Base-by-base conservation (phyloP, 2,888 invertebrate species). In the Synergus gifuensis region DNA sequence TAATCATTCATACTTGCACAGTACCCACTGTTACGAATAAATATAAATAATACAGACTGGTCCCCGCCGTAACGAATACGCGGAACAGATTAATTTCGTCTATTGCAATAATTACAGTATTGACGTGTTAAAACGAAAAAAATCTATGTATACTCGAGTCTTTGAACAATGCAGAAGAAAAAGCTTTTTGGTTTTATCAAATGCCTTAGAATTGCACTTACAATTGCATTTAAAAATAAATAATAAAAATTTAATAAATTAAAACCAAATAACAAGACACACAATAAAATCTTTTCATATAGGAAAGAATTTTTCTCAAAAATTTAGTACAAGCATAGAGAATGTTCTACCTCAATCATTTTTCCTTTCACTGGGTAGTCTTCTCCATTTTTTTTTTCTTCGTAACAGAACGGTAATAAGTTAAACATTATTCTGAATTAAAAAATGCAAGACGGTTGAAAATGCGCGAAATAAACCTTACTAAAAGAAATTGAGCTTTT, bases 11-110 rank as follows among this genome's bases (percentile, higher is more conserved):
- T 81, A 81, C 79, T 83, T 83, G 82, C 81, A 82, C 81, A 80
- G 76, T 78, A 83, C 77, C 82, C 82, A 82, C 78, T 78, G 60
- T 83, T 79, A 82, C 81, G 79, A 82, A 82, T 82, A 80, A 81
- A 82, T 79, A 83, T 76, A 81, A 81, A 83, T 67, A 79, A 76
- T 58, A 79, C 28, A 76, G 46, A 76, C 60, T 63, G 76, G 44
- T 76, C 46, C 76, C 14, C 62, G 62, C 44, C 60, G 22, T 58
- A 60, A 44, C 60, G 60, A 76, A 40, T 40, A 42, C 40, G 42
- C 58, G 36, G 73, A 73, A 73, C 40, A 73, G 49, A 36, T 73
- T 73, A 5, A 73, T 36, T 54, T n/a, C 36, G 22, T 18, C 28
- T 58, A 22, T 73, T 54, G 49, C 54, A 16, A n/a, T 69, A 40